Base-by-base conservation (phyloP, 2,797 vertebrate species). In the Poecilia velifera region DNA sequence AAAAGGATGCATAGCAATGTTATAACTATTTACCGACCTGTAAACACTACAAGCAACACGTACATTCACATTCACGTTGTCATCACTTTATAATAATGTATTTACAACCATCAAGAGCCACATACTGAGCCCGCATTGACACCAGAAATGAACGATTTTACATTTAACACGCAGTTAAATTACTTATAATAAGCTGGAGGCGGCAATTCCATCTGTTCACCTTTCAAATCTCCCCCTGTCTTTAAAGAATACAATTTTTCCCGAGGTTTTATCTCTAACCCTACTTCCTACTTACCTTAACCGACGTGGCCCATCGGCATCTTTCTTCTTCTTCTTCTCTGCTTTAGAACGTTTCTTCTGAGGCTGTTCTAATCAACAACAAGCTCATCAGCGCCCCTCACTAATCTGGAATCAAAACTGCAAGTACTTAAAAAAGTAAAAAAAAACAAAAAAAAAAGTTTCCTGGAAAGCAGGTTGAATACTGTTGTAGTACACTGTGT, bases 251-350 rank as follows among this genome's bases (percentile, higher is more conserved):
- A 14, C 28, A 0, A 25, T 2, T 9, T 41, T 41, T 12, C 18
- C 49, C 13, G 4, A 8, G 4, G 9, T 34, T 46, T 76, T 3
- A 16, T 1, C n/a, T 43, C n/a, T 12, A 5, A 47, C 5, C 4
- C 22, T 31, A 25, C 6, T n/a, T 7, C 20, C 41, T 45, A 18
- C 41, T 45, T 7, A 34, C 62, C 18, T 76, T 1, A 53, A 34
- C 41, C 64, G 9, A 45, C 53, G 46, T 31, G 76, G 34, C 22
- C 5, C n/a, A 43, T 31, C 36, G 16, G 41, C 51, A 3, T 36
- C 39, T 6, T 53, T 68, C 47, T 47, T 77, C 76, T 47, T 77
- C 76, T 47, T 78, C 76, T 31, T 45, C 39, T 0, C 36, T 28
- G 13, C 3, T 4, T 2, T 2, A 28, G 72, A 34, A 36, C 16